phyloP scores from a whole-genome alignment of 2,113 vertebrate genomes.

The Zapus hudsonius region DNA sequence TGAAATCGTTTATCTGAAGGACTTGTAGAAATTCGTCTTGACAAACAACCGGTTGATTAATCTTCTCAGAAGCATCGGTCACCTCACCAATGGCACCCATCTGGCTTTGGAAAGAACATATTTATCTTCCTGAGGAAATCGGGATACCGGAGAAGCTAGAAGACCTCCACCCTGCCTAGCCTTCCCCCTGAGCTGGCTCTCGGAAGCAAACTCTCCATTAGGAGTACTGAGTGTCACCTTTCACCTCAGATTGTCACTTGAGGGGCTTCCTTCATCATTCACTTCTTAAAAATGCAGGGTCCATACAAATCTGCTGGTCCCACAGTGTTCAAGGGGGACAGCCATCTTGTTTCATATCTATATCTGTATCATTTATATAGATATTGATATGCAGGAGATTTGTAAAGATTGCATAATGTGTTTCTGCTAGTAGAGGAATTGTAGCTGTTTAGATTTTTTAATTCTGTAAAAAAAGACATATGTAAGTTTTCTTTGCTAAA shows the following conservation, averaged over 20 bases:
- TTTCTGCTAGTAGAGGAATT: slow-evolving; percentile 93
- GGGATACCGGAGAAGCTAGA: slow-evolving; percentile 83
- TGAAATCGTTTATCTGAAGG: slow-evolving; percentile 98
- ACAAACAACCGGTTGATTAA: slow-evolving; percentile 98
- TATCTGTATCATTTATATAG: slow-evolving; percentile 85
- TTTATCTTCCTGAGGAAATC: slow-evolving; percentile 98
- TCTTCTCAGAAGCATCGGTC: slow-evolving; percentile 96
- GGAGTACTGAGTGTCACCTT: no score
- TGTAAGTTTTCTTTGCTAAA: slow-evolving; percentile 94
- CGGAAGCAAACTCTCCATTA: no score
- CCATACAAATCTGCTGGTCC: slow-evolving; percentile 89
- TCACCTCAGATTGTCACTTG: no score
- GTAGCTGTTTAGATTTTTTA: slow-evolving; percentile 90
- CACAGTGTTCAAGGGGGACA: slow-evolving; percentile 92
- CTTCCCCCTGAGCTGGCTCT: no score
- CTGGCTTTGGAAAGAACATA: slow-evolving; percentile 96
- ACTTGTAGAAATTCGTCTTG: slow-evolving; percentile 98
- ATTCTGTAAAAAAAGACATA: slow-evolving; percentile 88
- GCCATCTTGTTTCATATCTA: slow-evolving; percentile 87
- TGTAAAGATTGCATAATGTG: slow-evolving; percentile 89
- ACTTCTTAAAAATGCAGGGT: slow-evolving; percentile 99
- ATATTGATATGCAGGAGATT: slow-evolving; percentile 85
- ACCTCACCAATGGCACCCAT: slow-evolving; percentile 97
- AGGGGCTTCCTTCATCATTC: no score
- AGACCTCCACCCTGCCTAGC: no score